Evolutionary conservation across 2,888 invertebrate genomes (phyloP), one percentile per base, ranked within the genome.

Genomic region (Troides oblongomaculatus): DNA sequence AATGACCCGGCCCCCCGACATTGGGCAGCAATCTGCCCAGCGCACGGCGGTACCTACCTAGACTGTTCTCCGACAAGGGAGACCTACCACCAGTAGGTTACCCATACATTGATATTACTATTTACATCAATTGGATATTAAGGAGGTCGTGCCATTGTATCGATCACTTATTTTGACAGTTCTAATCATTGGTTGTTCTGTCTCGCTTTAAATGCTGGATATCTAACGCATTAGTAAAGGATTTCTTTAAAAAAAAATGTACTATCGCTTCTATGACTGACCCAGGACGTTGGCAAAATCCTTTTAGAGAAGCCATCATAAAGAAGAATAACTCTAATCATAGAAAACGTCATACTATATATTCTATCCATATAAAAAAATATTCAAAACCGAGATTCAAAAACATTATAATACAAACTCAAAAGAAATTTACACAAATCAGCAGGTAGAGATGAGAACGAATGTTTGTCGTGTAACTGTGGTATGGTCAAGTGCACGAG

Each of bases 401-500:
- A 21, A 21, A 21, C 23, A 14, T 58, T n/a, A 23, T 79, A 81
- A 84, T 84, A 83, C 83, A 84, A 84, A 81, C 78, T 83, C 84
- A 84, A 86, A 87, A 87, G 88, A 88, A 89, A 89, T 88, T 87
- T 89, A 89, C 90, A 90, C 84, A 86, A 85, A 87, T 89, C 84
- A 83, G 81, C 78, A 69, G 79, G 84, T 82, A 78, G 82, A 73
- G 57, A 25, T 8, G 66, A 39, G 60, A 43, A 21, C n/a, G 58
- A n/a, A 61, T 90, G 85, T 90, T 90, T 90, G 87, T 87, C 81
- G 80, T 84, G 77, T 89, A 90, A 89, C 89, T 89, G 90, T 89
- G 85, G 84, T 79, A 79, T 74, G 85, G 86, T 86, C 87, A 85
- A 90, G 89, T 86, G 88, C 84, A 86, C 86, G 88, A 86, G 83